A percentile compares a stretch with the other conserved stretches of the same genome.
These are phyloP conservation scores for Microtus ochrogaster DNA, from an alignment of 2,113 vertebrate genomes.

Conservation along the genomic window DNA sequence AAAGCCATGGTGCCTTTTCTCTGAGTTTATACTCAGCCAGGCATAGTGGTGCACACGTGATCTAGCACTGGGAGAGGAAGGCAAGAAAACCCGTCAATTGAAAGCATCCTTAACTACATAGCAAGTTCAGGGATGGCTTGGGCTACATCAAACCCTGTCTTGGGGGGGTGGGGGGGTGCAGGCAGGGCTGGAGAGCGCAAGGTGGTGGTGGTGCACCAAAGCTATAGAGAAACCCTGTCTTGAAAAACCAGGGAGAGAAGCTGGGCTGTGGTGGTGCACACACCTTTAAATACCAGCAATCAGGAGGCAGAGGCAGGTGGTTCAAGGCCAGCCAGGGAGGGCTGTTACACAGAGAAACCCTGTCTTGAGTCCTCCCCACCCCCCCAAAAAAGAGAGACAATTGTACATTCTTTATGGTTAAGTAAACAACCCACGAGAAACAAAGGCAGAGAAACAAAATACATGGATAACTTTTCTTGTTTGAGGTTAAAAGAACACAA, in stretches of 20 bases:
- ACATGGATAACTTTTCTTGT: not conserved
- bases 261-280: not conserved
- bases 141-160: not conserved
- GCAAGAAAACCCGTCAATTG: not conserved
- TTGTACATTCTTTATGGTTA: not conserved
- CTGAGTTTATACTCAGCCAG: not conserved
- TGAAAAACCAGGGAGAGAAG: not conserved
- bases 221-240: not conserved
- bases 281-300: not conserved
- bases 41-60: not conserved
- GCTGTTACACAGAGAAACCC: too few species aligned
- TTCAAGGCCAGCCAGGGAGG: not conserved
- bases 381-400: not conserved
- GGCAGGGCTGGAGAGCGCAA: too few species aligned
- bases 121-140: not conserved
- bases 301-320: not conserved
- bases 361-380: too few species aligned
- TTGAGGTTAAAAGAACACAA: conserved; percentile 32
- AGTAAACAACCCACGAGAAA: not conserved
- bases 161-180: not conserved
- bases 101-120: not conserved
- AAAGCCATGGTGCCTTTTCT: not conserved
- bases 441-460: not conserved
- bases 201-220: not conserved
- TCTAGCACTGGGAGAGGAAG: not conserved